Evolutionary conservation across 2,888 invertebrate genomes (phyloP).

Genomic region (Drosophila ezoana): DNA sequence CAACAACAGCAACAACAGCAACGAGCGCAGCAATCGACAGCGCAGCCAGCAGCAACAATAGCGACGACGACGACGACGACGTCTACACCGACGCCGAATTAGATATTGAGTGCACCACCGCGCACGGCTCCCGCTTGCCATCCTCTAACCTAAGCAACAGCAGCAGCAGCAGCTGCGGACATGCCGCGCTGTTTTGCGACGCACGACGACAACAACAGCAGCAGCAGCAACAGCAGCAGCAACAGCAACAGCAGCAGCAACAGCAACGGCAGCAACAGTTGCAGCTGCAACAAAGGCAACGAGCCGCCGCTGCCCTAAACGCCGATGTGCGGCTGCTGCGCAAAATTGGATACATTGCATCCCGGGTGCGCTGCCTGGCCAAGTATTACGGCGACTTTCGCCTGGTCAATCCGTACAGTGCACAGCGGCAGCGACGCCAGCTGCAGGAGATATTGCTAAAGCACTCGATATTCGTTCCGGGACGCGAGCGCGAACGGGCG

Average conservation of each 20-base stretch:
- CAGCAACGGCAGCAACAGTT: conserved; percentile 21
- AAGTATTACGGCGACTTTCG: conserved; percentile 82
- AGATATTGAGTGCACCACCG: conserved; percentile 41
- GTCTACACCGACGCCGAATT: conserved; percentile 32
- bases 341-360: conserved; percentile 84
- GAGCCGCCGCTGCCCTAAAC: conserved; percentile 55
- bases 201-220: conserved; percentile 30
- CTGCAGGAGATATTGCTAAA: conserved; percentile 80
- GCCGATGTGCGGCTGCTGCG: conserved; percentile 84
- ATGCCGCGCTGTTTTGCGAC: conserved; percentile 36
- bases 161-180: conserved; percentile 45
- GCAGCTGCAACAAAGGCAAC: conserved; percentile 27
- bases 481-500: conserved; percentile 61
- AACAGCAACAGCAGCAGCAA: conserved; percentile 20
- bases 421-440: conserved; percentile 80
- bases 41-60: conserved; percentile 12
- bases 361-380: conserved; percentile 82
- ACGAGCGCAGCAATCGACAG: conserved; percentile 6
- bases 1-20: conserved; percentile 17
- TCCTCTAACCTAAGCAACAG: conserved; percentile 36
- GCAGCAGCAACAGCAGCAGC: conserved; percentile 23
- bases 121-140: conserved; percentile 39
- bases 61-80: conserved; percentile 19
- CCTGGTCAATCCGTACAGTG: conserved; percentile 82
- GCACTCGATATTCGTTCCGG: conserved; percentile 77